Percentiles rank a stretch among this genome's conserved stretches.
phyloP scores from a whole-genome alignment of 2,113 vertebrate species.

The Lagopus muta region DNA sequence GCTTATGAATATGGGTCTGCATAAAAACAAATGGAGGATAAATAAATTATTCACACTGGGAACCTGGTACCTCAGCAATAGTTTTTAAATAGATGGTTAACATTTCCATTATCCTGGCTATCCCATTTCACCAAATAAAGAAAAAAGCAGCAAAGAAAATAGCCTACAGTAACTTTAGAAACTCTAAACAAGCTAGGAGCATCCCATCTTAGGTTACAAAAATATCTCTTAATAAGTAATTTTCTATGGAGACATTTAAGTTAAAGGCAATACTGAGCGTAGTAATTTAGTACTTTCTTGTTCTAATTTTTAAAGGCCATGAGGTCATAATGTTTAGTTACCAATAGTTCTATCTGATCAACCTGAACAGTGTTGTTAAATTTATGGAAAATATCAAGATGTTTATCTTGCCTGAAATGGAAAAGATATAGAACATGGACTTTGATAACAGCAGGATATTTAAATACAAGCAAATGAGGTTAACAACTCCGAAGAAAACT shows the following conservation, averaged over 20 bases:
- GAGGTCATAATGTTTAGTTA: constrained; percentile 3
- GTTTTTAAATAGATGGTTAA: not conserved
- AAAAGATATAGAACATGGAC: not conserved
- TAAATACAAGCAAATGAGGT: not conserved
- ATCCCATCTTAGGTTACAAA: constrained; percentile 14
- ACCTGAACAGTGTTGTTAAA: not conserved
- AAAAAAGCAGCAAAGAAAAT: not conserved
- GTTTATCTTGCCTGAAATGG: not conserved
- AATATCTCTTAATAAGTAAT: not conserved
- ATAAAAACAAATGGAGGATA: not conserved
- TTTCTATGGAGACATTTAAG: constrained; percentile 28
- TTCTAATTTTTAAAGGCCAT: constrained; percentile 9
- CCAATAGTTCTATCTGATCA: constrained; percentile 14
- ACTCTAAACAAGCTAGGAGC: not conserved
- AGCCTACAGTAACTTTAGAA: not conserved
- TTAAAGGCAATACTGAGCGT: constrained; percentile 30
- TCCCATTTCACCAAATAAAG: constrained; percentile 11
- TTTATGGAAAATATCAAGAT: not conserved
- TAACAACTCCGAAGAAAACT: not conserved
- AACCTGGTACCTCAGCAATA: not conserved
- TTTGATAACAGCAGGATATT: not conserved
- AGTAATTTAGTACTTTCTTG: not conserved
- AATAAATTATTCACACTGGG: not conserved
- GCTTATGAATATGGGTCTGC: not conserved
- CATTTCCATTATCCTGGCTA: not conserved